Conservation (phyloP, 2,113 vertebrate species). For the Hirundichthys speculiger region DNA sequence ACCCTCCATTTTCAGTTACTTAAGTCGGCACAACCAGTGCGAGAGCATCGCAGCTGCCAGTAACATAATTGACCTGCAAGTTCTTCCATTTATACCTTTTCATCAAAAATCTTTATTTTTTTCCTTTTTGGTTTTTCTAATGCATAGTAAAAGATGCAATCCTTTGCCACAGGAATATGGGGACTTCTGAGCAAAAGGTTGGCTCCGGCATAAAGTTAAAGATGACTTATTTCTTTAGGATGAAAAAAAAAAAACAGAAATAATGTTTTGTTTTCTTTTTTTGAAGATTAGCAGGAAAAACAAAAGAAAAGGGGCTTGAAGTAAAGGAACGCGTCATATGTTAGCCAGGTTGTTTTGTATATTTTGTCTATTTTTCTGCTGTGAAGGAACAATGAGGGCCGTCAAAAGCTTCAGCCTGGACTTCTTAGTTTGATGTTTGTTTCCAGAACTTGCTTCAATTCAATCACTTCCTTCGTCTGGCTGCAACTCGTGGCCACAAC, state of each 20-base stretch:
- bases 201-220: neutral
- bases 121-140: neutral
- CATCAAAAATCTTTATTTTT: conserved; percentile 2
- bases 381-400: too few species aligned
- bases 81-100: neutral
- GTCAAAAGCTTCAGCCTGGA: too few species aligned
- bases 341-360: too few species aligned
- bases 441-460: too few species aligned
- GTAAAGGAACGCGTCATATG: too few species aligned
- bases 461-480: too few species aligned
- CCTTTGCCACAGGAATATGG: neutral
- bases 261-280: too few species aligned
- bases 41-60: neutral
- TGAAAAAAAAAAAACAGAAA: neutral
- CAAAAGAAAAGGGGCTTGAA: too few species aligned
- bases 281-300: too few species aligned
- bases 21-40: neutral
- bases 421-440: too few species aligned
- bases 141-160: neutral
- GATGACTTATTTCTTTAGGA: neutral
- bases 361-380: too few species aligned
- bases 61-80: neutral
- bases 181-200: neutral
- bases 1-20: neutral
- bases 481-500: too few species aligned